These are phyloP conservation scores for Podocnemis expansa DNA, from an alignment of 2,113 vertebrate species.

Conservation along the genomic window DNA sequence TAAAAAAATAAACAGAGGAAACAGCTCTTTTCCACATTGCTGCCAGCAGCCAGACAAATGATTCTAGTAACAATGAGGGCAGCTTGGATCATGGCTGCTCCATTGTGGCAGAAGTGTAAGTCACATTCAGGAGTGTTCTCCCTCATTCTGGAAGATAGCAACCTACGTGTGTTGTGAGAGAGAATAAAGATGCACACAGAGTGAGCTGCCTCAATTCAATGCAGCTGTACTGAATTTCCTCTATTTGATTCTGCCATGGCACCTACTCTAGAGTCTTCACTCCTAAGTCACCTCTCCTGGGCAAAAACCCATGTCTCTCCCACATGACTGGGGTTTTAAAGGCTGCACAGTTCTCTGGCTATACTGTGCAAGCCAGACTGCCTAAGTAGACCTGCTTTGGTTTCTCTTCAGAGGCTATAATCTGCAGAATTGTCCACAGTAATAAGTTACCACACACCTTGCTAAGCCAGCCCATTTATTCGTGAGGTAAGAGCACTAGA, in stretches of 20 bases:
- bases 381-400: neutral
- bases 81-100: neutral
- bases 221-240: neutral
- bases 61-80: neutral
- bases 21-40: neutral
- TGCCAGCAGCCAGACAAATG: neutral
- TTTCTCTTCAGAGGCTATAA: neutral
- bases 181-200: neutral
- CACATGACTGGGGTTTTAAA: neutral
- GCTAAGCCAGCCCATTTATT: neutral
- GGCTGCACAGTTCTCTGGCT: neutral
- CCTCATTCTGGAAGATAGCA: neutral
- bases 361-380: neutral
- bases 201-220: neutral
- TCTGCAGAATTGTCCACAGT: neutral
- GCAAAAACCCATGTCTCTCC: neutral
- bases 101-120: neutral
- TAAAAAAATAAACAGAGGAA: neutral
- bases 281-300: neutral
- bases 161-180: neutral
- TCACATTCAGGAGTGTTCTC: neutral
- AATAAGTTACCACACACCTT: neutral
- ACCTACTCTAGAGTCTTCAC: too few relatives aligned
- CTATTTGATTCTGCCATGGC: neutral
- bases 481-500: neutral